Base-by-base conservation (phyloP, 2,888 invertebrate species). In the Oscheius sp. region DNA sequence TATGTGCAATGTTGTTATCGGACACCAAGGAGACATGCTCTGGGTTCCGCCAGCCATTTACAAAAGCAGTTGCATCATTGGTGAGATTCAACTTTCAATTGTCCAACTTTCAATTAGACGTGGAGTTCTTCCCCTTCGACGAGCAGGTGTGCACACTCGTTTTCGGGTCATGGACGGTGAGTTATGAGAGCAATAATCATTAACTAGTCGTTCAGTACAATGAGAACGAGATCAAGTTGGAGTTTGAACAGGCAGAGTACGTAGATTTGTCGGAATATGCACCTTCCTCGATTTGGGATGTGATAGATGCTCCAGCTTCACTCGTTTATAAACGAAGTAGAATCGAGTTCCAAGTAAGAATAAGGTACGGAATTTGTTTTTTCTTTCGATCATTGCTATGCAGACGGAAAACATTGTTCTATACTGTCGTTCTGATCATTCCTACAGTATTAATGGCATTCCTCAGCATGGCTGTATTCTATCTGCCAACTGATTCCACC, bases 31-130 rank as follows among this genome's bases (percentile, higher is more conserved):
- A 48, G 94, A 95, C 91, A 95, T 99, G 32, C 92, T 97, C 55
- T 99, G 98, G 98, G 96, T 99, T 51, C 99, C 99, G 5, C 99
- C 99, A 62, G 98, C 99, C 72, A 99, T 99, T 90, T 99, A 98
- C 91, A 97, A 95, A 92, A 96, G 96, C 91, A 97, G 97, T 74
- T 99, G 99, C 91, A 96, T 96, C 48, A 99, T 99, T 89, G 97
- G 85, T 85, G 21, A 71, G 21, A 21, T 21, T 21, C 21, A 21
- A 21, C 21, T 21, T 21, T 21, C 21, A 21, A 0, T 21, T 21
- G 21, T 21, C 21, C 21, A 21, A 21, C 21, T 21, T 21, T 21
- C 21, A 21, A 21, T 66, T 62, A 79, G 80, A 99, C 91, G 99
- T 99, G 78, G 96, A 96, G 82, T 99, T 96, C 90, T 99, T 99